Percentiles rank a stretch among this genome's conserved stretches.
These are phyloP conservation scores for Muricea muricata DNA, from an alignment of 92 coral and sea anemone species.

Conservation along the genomic window DNA sequence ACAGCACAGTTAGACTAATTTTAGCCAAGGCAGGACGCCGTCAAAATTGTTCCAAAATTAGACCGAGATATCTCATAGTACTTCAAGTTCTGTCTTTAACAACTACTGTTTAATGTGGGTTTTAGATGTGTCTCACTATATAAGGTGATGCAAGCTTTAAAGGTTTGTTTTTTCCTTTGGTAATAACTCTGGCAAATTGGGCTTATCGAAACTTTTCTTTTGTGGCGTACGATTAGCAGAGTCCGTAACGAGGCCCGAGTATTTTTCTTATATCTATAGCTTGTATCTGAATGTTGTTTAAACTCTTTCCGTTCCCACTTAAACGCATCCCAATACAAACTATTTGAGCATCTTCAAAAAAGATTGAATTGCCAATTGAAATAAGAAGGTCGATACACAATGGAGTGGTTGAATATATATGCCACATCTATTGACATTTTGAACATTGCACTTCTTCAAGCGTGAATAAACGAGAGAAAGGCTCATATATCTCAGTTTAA, in stretches of 20 bases:
- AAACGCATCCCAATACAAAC: not conserved
- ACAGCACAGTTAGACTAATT: not conserved
- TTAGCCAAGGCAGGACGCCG: not conserved
- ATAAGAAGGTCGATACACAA: too few species aligned
- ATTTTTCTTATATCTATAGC: not conserved
- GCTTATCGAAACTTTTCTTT: slow-evolving; percentile 7
- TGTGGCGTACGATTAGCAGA: not conserved
- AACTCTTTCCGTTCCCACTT: slow-evolving; percentile 1
- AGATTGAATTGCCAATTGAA: too few species aligned
- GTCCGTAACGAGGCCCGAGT: not conserved
- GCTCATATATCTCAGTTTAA: too few species aligned
- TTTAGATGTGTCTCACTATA: too few species aligned
- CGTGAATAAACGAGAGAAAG: too few species aligned
- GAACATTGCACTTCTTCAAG: too few species aligned
- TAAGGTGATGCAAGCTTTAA: not conserved
- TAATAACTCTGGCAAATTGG: slow-evolving; percentile 16
- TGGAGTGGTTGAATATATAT: too few species aligned
- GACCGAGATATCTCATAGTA: not conserved
- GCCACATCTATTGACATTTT: too few species aligned
- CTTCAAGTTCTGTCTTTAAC: not conserved
- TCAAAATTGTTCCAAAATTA: not conserved
- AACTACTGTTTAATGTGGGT: too few species aligned
- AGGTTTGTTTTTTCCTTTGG: slow-evolving; percentile 14
- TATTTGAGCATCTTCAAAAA: not conserved
- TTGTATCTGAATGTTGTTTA: not conserved